Conservation (phyloP, 2,797 vertebrate species). For the Gymnoscopelus microlampas region DNA sequence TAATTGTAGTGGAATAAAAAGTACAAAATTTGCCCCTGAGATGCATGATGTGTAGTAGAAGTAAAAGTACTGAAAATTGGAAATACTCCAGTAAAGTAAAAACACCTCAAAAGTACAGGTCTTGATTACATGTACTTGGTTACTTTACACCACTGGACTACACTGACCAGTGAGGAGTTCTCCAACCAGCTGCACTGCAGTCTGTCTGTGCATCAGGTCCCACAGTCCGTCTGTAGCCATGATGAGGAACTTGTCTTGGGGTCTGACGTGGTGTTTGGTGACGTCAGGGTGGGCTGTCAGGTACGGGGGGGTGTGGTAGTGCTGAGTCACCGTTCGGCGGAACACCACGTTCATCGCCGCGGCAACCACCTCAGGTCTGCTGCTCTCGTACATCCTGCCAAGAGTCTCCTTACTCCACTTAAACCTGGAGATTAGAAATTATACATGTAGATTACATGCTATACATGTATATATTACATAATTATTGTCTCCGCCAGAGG, state of each 20-base stretch:
- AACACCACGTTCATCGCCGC: constrained; percentile 35
- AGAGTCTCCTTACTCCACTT: constrained; percentile 74
- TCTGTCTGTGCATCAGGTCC: constrained; percentile 77
- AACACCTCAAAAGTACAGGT: no score
- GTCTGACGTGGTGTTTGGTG: constrained; percentile 54
- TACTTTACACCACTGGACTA: neutral
- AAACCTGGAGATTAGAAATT: constrained; percentile 37
- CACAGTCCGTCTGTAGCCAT: constrained; percentile 75
- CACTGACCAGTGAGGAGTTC: constrained; percentile 66
- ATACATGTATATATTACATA: no score
- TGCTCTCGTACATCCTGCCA: constrained; percentile 55
- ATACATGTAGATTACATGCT: no score
- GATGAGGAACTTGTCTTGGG: constrained; percentile 74
- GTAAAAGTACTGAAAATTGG: no score
- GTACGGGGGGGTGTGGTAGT: constrained; percentile 77
- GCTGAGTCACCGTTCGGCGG: constrained; percentile 28
- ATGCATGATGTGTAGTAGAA: no score
- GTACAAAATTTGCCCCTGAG: no score
- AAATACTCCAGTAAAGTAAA: no score
- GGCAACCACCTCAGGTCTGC: neutral
- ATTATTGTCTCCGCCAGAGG: no score
- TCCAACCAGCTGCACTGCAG: constrained; percentile 66
- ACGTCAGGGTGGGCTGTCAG: constrained; percentile 71
- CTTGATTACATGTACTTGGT: no score
- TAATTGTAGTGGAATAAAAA: no score